Conservation (phyloP, 2,888 invertebrate genomes). For the Drosophila nr. fundita region DNA sequence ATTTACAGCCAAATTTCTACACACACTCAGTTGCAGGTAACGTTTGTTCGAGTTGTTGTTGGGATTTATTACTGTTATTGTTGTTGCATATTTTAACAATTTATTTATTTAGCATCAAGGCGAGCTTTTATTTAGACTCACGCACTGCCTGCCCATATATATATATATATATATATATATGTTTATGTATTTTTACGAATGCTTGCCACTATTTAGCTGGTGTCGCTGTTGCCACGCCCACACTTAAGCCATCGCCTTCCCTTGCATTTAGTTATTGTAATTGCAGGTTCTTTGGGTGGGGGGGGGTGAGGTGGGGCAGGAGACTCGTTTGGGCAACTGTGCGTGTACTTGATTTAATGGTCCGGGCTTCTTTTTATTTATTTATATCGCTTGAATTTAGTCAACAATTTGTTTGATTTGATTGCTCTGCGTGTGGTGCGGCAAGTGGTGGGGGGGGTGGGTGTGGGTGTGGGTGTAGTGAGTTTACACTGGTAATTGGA, state of each 20-base stretch:
- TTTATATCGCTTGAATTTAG: slow-evolving; percentile 69
- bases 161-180: slow-evolving; percentile 20
- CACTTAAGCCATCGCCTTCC: slow-evolving; percentile 2
- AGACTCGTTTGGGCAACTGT: slow-evolving; percentile 38
- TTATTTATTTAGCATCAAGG: slow-evolving; percentile 70
- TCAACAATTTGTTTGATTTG: slow-evolving; percentile 78
- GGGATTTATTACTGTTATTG: slow-evolving; percentile 12
- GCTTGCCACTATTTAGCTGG: slow-evolving; percentile 39
- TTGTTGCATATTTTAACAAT: slow-evolving; percentile 69
- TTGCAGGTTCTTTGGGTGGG: slow-evolving; percentile 18
- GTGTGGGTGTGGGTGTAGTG: not conserved
- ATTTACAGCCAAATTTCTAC: slow-evolving; percentile 72
- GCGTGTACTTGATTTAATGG: slow-evolving; percentile 72
- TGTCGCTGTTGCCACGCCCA: slow-evolving; percentile 37
- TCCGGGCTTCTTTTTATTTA: slow-evolving; percentile 64
- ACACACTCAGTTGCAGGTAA: slow-evolving; percentile 56
- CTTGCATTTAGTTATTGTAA: slow-evolving; percentile 72
- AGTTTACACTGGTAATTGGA: slow-evolving; percentile 37
- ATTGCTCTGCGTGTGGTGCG: slow-evolving; percentile 49
- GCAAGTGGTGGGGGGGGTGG: not conserved
- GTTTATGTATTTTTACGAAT: slow-evolving; percentile 33
- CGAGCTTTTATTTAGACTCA: slow-evolving; percentile 24
- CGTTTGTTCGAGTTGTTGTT: slow-evolving; percentile 18
- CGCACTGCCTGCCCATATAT: not conserved
- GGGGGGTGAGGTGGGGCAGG: accelerated